These are phyloP conservation scores for Azemiops feae DNA, from an alignment of 2,113 vertebrate genomes.

Conservation along the genomic window DNA sequence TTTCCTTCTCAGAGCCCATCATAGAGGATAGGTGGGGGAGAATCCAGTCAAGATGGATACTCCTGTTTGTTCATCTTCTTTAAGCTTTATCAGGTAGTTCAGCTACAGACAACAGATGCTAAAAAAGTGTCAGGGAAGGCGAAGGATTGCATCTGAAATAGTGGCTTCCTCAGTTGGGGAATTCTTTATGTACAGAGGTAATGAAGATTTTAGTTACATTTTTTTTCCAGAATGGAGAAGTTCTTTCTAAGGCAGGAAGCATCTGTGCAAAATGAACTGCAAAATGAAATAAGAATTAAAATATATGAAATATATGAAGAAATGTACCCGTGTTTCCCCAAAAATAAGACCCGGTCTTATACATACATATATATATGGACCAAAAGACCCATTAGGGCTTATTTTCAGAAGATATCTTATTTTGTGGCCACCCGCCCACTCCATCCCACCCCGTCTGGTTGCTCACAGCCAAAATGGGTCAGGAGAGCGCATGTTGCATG, in stretches of 20 bases:
- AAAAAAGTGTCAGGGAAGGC: neutral
- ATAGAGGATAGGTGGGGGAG: conserved; percentile 21
- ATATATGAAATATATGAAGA: neutral
- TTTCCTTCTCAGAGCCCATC: conserved; percentile 50
- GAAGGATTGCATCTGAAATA: conserved; percentile 3
- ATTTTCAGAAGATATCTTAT: too few relatives aligned
- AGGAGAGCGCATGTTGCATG: too few relatives aligned
- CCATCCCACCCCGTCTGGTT: too few relatives aligned
- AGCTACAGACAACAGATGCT: conserved; percentile 43
- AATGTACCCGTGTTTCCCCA: neutral
- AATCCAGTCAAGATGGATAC: conserved; percentile 38
- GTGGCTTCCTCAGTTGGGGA: neutral
- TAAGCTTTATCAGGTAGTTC: conserved; percentile 16
- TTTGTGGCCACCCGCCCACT: too few relatives aligned
- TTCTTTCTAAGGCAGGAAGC: conserved; percentile 42
- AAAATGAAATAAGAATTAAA: conserved; percentile 35
- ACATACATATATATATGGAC: too few relatives aligned
- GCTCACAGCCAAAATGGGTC: too few relatives aligned
- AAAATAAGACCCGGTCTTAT: too few relatives aligned
- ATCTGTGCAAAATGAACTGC: conserved; percentile 7
- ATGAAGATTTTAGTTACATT: neutral
- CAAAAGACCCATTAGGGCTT: too few relatives aligned
- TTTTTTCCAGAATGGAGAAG: conserved; percentile 8
- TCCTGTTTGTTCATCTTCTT: conserved; percentile 42
- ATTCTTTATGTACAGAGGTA: neutral